Conservation (phyloP, 1,140 invertebrate species). For the Drosophila pectinifera region DNA sequence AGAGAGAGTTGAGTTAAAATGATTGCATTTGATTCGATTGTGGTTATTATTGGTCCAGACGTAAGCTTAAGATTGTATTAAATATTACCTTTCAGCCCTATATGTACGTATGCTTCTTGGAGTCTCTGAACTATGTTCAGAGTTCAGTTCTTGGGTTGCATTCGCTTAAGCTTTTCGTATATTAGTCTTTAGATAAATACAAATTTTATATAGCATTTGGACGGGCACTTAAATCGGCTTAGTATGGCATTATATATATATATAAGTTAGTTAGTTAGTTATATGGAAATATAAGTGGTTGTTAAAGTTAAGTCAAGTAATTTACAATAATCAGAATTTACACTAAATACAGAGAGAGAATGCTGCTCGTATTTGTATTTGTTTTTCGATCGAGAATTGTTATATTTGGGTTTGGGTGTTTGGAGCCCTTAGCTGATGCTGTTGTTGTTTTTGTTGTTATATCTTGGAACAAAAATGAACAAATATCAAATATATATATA, state of each 20-base stretch:
- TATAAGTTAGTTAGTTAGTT: slow-evolving; percentile 6
- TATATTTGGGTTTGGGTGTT: slow-evolving; percentile 59
- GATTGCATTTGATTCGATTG: slow-evolving; percentile 44
- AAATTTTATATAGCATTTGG: slow-evolving; percentile 38
- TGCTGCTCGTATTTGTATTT: slow-evolving; percentile 41
- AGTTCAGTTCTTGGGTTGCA: slow-evolving; percentile 32
- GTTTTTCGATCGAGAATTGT: slow-evolving; percentile 17
- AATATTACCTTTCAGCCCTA: slow-evolving; percentile 65
- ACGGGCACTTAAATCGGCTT: slow-evolving; percentile 42
- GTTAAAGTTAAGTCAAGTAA: slow-evolving; percentile 44
- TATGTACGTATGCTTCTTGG: slow-evolving; percentile 1
- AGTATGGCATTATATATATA: slow-evolving; percentile 26
- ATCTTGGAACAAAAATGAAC: slow-evolving; percentile 63
- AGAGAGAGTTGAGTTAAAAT: slow-evolving; percentile 61
- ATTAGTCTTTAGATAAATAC: slow-evolving; percentile 31
- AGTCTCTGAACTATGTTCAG: slow-evolving; percentile 32
- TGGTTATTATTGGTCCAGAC: slow-evolving; percentile 39
- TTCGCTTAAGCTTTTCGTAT: slow-evolving; percentile 42
- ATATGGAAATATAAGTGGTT: slow-evolving; percentile 40
- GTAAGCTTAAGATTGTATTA: slow-evolving; percentile 43
- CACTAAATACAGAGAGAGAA: slow-evolving; percentile 49
- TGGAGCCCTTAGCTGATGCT: slow-evolving; percentile 68
- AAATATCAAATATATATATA: slow-evolving; percentile 55
- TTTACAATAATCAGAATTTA: slow-evolving; percentile 61
- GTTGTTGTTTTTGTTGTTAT: slow-evolving; percentile 84